phyloP scores from a whole-genome alignment of 1,140 invertebrate species.

The Scaptodrosophila lebanonensis region DNA sequence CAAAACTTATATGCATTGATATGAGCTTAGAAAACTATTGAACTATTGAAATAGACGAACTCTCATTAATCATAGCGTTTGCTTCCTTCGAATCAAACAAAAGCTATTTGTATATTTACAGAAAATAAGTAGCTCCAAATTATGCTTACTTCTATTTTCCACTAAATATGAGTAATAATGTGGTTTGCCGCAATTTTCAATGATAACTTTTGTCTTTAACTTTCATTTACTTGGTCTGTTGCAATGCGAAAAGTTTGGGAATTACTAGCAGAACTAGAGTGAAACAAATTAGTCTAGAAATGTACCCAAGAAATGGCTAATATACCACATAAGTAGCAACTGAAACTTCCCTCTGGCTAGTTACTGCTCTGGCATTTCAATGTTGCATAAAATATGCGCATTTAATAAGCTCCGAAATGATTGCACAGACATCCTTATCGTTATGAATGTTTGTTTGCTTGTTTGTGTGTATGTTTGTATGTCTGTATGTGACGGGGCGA shows the following conservation, averaged over 20 bases:
- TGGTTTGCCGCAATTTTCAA: conserved; percentile 27
- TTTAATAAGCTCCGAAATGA: conserved; percentile 61
- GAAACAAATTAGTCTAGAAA: conserved; percentile 50
- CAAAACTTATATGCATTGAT: too few species aligned
- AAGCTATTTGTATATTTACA: too few species aligned
- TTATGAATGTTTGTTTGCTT: too few species aligned
- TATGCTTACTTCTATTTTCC: conserved; percentile 38
- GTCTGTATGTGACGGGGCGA: not conserved
- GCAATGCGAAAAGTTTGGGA: conserved; percentile 58
- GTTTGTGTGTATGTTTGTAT: not conserved
- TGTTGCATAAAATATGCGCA: conserved; percentile 70
- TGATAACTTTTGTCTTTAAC: conserved; percentile 61
- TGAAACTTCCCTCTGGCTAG: conserved; percentile 5
- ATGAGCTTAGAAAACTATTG: too few species aligned
- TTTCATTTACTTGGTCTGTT: conserved; percentile 51
- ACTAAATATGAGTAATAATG: conserved; percentile 30
- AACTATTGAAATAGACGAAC: too few species aligned
- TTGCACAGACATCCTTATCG: conserved; percentile 20
- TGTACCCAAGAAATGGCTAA: conserved; percentile 17
- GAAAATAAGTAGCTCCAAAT: too few species aligned
- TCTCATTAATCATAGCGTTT: too few species aligned
- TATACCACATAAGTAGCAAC: conserved; percentile 14
- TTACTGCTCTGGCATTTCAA: conserved; percentile 2
- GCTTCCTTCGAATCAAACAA: too few species aligned
- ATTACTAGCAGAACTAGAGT: too few species aligned